Base-by-base conservation (phyloP, 1,140 invertebrate species). In the Aphelinus certus region DNA sequence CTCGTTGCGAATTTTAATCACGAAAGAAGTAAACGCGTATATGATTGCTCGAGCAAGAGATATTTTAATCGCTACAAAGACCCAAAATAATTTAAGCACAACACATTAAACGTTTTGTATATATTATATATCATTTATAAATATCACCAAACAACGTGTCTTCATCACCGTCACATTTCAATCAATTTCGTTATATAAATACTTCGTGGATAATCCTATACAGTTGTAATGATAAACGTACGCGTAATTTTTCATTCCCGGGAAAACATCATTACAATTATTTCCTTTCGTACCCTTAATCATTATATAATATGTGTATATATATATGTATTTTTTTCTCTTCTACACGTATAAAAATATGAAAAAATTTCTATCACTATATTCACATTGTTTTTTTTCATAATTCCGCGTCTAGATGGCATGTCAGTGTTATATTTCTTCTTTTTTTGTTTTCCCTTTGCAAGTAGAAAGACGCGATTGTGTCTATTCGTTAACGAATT, bases 391-490 rank as follows among this genome's bases (percentile, higher is more conserved):
- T 56, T 60, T 75, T 5, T 26, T 70, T 70, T 62, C 66, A 63
- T 74, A 77, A 77, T 66, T 66, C 67, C 51, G 61, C 73, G 68
- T 71, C 65, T 68, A 26, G 69, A 77, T 77, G 61, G 70, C 69
- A 67, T 77, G 42, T 49, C 53, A 68, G 47, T 61, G 43, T 63
- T 10, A 61, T 55, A 42, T 55, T 72, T 58, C 72, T 75, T 63
- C 53, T 64, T 63, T 42, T 53, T 26, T 26, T 26, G 26, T 26
- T 26, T 26, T 26, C 26, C 26, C 26, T 26, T 67, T 62, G 70
- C 60, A 70, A 65, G 66, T 62, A 70, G 42, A 70, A 75, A 75
- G 66, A 75, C 73, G 53, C 67, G 73, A 76, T 63, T 66, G 56
- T 76, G 65, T 76, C 56, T 61, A 58, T 62, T 70, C 53, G 43